Percentiles rank a stretch among this genome's conserved stretches.
Conservation (phyloP, 2,888 invertebrate genomes). For the Bedellia somnulentella region DNA sequence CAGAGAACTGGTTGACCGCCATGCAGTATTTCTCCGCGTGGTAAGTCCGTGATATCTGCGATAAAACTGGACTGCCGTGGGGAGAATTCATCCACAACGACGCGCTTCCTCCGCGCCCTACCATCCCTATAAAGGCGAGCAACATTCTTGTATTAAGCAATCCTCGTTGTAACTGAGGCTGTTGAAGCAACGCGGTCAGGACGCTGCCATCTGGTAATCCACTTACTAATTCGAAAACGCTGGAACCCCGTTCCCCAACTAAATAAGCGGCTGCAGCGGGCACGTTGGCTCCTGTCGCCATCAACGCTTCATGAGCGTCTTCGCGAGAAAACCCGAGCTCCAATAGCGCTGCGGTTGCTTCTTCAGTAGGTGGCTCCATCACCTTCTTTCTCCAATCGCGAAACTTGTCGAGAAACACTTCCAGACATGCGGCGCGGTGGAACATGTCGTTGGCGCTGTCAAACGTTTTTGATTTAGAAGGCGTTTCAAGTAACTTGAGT, state of each 20-base stretch:
- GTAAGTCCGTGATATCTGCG: conserved; percentile 48
- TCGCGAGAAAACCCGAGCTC: conserved; percentile 34
- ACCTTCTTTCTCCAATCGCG: conserved; percentile 33
- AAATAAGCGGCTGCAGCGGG: conserved; percentile 48
- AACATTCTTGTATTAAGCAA: conserved; percentile 45
- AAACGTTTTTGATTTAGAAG: conserved; percentile 10
- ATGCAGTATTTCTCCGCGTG: conserved; percentile 52
- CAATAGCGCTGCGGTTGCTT: conserved; percentile 25
- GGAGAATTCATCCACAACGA: conserved; percentile 47
- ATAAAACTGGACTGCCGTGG: conserved; percentile 41
- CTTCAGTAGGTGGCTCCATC: conserved; percentile 29
- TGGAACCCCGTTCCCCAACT: conserved; percentile 43
- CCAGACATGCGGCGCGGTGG: conserved; percentile 34
- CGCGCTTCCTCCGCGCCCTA: conserved; percentile 43
- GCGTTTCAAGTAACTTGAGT: conserved; percentile 15
- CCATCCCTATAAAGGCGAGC: conserved; percentile 48
- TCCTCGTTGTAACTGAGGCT: conserved; percentile 46
- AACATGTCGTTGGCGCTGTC: conserved; percentile 17
- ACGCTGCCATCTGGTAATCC: conserved; percentile 42
- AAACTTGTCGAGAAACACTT: conserved; percentile 40
- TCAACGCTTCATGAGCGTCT: conserved; percentile 33
- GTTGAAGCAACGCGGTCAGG: conserved; percentile 35
- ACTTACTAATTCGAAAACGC: conserved; percentile 39
- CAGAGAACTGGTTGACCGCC: conserved; percentile 49
- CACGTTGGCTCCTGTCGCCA: conserved; percentile 36